These are phyloP conservation scores for Merluccius polli DNA, from an alignment of 2,797 vertebrate species.

Conservation along the genomic window DNA sequence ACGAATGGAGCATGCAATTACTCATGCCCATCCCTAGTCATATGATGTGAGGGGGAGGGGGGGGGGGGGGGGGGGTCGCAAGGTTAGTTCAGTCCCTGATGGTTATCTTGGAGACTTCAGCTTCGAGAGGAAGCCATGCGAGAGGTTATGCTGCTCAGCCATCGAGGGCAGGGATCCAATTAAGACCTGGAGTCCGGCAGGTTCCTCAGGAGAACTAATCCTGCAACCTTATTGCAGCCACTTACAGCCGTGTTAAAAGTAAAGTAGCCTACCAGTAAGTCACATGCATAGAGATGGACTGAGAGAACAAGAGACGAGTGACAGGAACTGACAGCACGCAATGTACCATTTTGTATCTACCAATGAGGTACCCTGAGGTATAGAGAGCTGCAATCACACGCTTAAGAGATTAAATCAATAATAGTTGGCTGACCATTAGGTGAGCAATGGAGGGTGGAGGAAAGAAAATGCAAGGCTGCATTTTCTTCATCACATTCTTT, in stretches of 20 bases:
- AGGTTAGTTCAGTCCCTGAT: neutral
- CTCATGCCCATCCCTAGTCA: neutral
- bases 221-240: constrained; percentile 8
- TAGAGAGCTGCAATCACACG: constrained; percentile 5
- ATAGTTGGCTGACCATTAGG: constrained; percentile 7
- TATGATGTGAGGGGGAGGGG: neutral
- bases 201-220: constrained; percentile 5
- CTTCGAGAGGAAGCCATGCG: neutral
- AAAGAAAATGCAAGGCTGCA: constrained; percentile 11
- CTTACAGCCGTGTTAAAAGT: neutral
- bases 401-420: constrained; percentile 21
- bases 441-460: constrained; percentile 6
- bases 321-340: neutral
- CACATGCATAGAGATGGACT: no score
- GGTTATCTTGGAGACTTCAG: neutral
- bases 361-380: neutral
- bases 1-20: neutral
- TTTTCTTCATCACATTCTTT: neutral
- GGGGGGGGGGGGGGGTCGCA: no score
- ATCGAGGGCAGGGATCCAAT: constrained; percentile 12
- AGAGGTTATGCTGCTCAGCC: neutral
- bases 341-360: neutral
- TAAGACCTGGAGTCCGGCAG: neutral
- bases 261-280: neutral
- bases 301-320: neutral